A percentile compares a stretch with the other conserved stretches of the same genome.
Evolutionary conservation across 2,888 invertebrate species (phyloP).

Genomic region (Cheilosia variabilis): DNA sequence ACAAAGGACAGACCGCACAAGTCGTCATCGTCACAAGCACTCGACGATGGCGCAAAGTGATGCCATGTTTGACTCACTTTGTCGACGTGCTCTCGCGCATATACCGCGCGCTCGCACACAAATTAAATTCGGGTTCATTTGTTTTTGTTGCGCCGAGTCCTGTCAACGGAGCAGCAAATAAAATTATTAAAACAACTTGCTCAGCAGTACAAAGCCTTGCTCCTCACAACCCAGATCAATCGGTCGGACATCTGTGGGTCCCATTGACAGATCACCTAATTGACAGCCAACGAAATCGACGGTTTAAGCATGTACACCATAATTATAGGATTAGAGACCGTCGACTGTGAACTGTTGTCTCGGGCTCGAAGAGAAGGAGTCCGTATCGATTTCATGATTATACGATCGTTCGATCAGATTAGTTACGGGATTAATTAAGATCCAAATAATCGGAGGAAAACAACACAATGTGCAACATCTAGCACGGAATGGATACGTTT

Average conservation of each 20-base stretch:
- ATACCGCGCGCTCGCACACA: conserved; percentile 29
- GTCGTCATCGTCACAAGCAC: conserved; percentile 50
- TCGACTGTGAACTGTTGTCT: conserved; percentile 49
- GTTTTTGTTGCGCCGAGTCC: conserved; percentile 46
- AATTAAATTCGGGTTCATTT: conserved; percentile 58
- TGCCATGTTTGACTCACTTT: conserved; percentile 50
- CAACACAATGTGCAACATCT: conserved; percentile 56
- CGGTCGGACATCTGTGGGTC: conserved; percentile 66
- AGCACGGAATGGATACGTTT: conserved; percentile 44
- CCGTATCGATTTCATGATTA: conserved; percentile 72
- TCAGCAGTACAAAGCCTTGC: conserved; percentile 53
- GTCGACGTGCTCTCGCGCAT: conserved; percentile 25
- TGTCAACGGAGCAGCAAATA: conserved; percentile 49
- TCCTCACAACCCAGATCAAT: conserved; percentile 71
- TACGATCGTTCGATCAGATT: conserved; percentile 73
- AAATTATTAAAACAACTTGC: conserved; percentile 31
- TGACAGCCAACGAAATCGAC: conserved; percentile 74
- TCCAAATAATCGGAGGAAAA: conserved; percentile 40
- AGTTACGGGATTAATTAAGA: conserved; percentile 74
- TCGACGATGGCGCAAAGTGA: conserved; percentile 40
- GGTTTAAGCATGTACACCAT: conserved; percentile 73
- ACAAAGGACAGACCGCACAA: conserved; percentile 72
- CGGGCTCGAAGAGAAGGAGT: conserved; percentile 29
- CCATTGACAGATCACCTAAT: conserved; percentile 74
- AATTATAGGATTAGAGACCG: conserved; percentile 73